phyloP scores from a whole-genome alignment of 2,797 vertebrate genomes.

The Helostoma temminkii region DNA sequence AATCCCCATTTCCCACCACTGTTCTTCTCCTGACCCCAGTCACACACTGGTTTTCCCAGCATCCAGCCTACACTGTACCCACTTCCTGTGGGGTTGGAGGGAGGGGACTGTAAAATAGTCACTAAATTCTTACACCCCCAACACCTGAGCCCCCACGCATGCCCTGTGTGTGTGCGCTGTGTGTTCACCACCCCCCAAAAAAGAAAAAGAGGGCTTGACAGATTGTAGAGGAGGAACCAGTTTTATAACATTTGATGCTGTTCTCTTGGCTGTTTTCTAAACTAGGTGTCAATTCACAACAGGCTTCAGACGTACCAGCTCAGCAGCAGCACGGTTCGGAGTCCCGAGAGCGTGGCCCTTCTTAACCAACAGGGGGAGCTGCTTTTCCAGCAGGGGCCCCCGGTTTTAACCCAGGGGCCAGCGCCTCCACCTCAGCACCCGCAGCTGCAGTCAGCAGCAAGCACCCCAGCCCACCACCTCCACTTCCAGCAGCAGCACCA shows the following conservation, averaged over 20 bases:
- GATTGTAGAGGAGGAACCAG: slow-evolving; percentile 88
- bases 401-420: slow-evolving; percentile 80
- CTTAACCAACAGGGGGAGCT: slow-evolving; percentile 87
- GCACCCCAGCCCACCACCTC: slow-evolving; percentile 76
- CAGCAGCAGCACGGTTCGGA: slow-evolving; percentile 88
- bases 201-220: slow-evolving; percentile 79
- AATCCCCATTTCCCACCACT: slow-evolving; percentile 45
- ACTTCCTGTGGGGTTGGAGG: slow-evolving; percentile 65
- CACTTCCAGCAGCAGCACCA: slow-evolving; percentile 75
- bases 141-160: slow-evolving; percentile 78
- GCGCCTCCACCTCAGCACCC: slow-evolving; percentile 76
- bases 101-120: slow-evolving; percentile 57
- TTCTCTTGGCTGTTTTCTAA: slow-evolving; percentile 99
- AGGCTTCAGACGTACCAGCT: slow-evolving; percentile 99
- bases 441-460: slow-evolving; percentile 75
- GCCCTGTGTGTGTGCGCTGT: slow-evolving; percentile 77
- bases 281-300: slow-evolving; percentile 99
- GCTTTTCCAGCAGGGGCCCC: slow-evolving; percentile 80
- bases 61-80: slow-evolving; percentile 55
- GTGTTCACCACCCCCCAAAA: slow-evolving; percentile 58
- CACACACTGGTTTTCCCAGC: slow-evolving; percentile 66
- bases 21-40: slow-evolving; percentile 51
- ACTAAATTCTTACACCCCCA: slow-evolving; percentile 61
- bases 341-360: slow-evolving; percentile 89
- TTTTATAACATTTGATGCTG: slow-evolving; percentile 99